These are phyloP conservation scores for Urocitellus parryii DNA, from an alignment of 2,113 vertebrate species.

Conservation along the genomic window DNA sequence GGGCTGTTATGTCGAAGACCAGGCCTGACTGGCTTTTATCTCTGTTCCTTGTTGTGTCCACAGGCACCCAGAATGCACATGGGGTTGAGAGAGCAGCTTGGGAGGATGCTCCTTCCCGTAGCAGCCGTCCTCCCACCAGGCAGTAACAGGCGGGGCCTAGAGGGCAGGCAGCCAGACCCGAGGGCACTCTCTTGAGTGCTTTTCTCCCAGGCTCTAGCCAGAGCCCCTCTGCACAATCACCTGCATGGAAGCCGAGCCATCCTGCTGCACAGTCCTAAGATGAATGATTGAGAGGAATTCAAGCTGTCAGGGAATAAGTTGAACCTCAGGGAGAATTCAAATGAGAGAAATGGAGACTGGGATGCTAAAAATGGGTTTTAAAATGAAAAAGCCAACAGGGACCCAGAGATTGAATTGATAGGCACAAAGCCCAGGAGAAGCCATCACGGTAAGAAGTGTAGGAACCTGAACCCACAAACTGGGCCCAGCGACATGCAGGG, in stretches of 20 bases:
- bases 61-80: neutral
- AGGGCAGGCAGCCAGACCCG: too few species aligned
- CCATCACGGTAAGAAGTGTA: rapidly evolving
- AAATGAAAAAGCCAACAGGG: neutral
- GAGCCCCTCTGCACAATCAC: neutral
- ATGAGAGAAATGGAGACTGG: neutral
- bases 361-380: neutral
- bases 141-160: too few species aligned
- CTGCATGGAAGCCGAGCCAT: neutral
- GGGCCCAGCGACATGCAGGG: too few species aligned
- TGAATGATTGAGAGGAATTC: neutral
- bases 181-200: too few species aligned
- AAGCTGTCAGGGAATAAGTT: neutral
- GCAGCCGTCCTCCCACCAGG: too few species aligned
- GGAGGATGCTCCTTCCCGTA: too few species aligned
- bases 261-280: neutral
- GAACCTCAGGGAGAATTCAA: conserved; percentile 25
- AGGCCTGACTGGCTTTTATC: conserved; percentile 15
- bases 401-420: neutral
- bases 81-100: neutral
- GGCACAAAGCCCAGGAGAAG: neutral
- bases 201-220: rapidly evolving
- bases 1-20: neutral
- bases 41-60: neutral
- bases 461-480: neutral